A percentile compares a stretch with the other conserved stretches of the same genome.
phyloP scores from a whole-genome alignment of 1,140 invertebrate genomes.

The Cheumatopsyche charites region DNA sequence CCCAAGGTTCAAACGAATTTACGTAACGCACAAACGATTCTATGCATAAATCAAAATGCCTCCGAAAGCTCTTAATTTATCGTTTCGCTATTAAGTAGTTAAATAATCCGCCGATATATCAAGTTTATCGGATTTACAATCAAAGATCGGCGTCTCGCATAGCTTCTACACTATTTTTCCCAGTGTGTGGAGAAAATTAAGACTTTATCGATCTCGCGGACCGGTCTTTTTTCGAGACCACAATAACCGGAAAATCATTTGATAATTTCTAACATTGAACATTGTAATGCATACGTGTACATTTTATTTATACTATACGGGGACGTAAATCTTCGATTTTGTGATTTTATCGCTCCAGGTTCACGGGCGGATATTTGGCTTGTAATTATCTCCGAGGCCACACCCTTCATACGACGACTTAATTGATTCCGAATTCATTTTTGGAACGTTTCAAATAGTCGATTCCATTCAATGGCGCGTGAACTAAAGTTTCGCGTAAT shows the following conservation, averaged over 20 bases:
- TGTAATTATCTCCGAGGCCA: background rate
- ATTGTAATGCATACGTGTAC: too few relatives aligned
- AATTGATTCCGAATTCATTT: slow-evolving; percentile 19
- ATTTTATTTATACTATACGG: too few relatives aligned
- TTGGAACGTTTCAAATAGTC: background rate
- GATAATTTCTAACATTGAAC: too few relatives aligned
- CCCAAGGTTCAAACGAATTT: slow-evolving; percentile 10
- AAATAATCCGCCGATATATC: slow-evolving; percentile 26
- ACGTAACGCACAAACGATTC: background rate
- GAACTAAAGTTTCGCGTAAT: slow-evolving; percentile 9
- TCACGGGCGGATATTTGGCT: slow-evolving; percentile 8
- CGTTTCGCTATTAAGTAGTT: slow-evolving; percentile 17
- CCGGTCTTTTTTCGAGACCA: background rate
- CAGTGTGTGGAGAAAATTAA: slow-evolving; percentile 11
- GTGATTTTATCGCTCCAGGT: too few relatives aligned
- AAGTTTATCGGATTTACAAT: slow-evolving; percentile 27
- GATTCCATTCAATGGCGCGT: slow-evolving; percentile 14
- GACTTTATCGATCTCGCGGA: slow-evolving; percentile 14
- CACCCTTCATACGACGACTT: slow-evolving; percentile 5
- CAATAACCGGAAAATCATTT: too few relatives aligned
- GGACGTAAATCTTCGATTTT: too few relatives aligned
- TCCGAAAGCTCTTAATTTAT: slow-evolving; percentile 21
- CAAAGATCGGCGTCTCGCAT: background rate
- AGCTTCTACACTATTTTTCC: slow-evolving; percentile 17
- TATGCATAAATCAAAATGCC: slow-evolving; percentile 16